Conservation (phyloP, 2,797 vertebrate genomes). For the Enteromius trimaculatus region DNA sequence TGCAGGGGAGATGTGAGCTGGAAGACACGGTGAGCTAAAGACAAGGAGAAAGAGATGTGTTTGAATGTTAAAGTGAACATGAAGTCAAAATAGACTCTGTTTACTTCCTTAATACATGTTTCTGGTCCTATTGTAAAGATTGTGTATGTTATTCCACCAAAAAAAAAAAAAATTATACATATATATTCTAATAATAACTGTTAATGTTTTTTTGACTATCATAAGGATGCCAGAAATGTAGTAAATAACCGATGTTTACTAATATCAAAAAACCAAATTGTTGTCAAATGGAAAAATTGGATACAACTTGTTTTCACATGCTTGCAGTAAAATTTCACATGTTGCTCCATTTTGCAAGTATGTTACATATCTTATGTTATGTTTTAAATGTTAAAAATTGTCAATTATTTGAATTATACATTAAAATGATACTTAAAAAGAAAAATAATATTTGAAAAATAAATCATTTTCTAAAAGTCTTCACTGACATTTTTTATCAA, state of each 20-base stretch:
- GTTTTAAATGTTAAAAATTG: too few relatives aligned
- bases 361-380: too few relatives aligned
- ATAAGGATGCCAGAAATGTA: not conserved
- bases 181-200: too few relatives aligned
- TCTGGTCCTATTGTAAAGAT: not conserved
- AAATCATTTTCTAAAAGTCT: too few relatives aligned
- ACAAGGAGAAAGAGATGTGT: not conserved
- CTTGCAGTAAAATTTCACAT: not conserved
- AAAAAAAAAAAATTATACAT: not conserved
- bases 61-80: not conserved
- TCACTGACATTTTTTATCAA: too few relatives aligned
- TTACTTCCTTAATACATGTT: not conserved
- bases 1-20: constrained; percentile 5
- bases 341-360: not conserved
- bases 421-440: too few relatives aligned
- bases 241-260: not conserved
- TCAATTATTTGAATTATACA: too few relatives aligned
- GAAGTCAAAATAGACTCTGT: not conserved
- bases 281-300: too few relatives aligned
- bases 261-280: too few relatives aligned
- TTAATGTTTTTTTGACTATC: too few relatives aligned
- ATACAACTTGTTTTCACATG: not conserved
- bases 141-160: not conserved
- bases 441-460: too few relatives aligned
- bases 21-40: not conserved